A percentile compares a stretch with the other conserved stretches of the same genome.
phyloP scores from a whole-genome alignment of 2,113 vertebrate genomes.

The Zapornia atra region DNA sequence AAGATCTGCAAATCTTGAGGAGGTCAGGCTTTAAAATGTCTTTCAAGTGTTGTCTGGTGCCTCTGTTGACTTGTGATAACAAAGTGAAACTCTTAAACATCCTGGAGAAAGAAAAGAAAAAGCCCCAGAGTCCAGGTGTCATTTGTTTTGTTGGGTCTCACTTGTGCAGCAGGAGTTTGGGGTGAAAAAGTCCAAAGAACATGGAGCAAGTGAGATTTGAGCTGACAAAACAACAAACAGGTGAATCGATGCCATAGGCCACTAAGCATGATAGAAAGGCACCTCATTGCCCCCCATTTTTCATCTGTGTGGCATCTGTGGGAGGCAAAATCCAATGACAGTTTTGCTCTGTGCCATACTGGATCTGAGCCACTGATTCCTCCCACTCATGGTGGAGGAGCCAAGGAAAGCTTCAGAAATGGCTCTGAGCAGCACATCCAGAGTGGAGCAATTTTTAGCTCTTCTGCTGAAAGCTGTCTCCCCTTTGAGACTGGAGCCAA shows the following conservation, averaged over 20 bases:
- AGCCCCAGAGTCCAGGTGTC: neutral
- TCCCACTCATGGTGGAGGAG: neutral
- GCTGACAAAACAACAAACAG: neutral
- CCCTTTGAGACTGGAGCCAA: neutral
- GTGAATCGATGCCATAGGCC: neutral
- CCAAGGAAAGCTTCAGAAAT: constrained; percentile 30
- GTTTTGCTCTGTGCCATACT: neutral
- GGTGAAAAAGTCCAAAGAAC: neutral
- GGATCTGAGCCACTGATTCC: neutral
- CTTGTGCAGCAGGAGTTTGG: neutral
- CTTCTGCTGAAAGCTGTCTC: constrained; percentile 21
- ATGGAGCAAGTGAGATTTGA: neutral
- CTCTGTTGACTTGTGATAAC: neutral
- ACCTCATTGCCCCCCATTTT: neutral
- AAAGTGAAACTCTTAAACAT: neutral
- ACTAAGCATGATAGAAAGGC: neutral
- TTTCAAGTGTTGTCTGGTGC: neutral
- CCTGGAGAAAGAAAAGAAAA: neutral
- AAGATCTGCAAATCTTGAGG: neutral
- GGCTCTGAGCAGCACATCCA: neutral
- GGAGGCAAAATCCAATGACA: neutral
- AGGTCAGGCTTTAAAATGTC: neutral
- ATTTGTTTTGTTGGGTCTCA: neutral
- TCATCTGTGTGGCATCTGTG: neutral
- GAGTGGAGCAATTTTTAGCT: constrained; percentile 39